These are phyloP conservation scores for Sciurus vulgaris DNA, from an alignment of 2,797 vertebrate species.

Conservation along the genomic window DNA sequence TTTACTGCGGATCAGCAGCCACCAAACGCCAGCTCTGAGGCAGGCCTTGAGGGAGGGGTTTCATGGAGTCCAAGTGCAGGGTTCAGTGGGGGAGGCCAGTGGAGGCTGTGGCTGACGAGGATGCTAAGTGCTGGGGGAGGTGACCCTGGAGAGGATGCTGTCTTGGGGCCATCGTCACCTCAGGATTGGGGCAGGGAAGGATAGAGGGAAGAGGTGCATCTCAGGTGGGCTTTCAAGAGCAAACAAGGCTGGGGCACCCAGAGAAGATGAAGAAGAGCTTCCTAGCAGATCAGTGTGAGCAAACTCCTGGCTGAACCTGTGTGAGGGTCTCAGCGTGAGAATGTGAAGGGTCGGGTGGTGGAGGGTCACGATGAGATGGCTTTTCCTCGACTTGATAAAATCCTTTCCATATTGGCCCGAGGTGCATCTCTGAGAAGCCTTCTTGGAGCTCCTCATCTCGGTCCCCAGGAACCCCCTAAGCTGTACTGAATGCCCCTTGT, in stretches of 20 bases:
- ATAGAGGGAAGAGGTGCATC: not conserved
- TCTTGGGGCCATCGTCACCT: not conserved
- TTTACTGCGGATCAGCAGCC: constrained; percentile 37
- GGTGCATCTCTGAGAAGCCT: not conserved
- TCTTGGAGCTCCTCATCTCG: not conserved
- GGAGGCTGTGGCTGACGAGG: not conserved
- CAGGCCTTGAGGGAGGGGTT: constrained; percentile 39
- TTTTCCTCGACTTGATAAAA: not conserved
- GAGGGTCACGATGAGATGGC: not conserved
- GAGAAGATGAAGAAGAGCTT: not conserved
- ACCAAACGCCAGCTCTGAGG: not conserved
- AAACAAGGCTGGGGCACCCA: not conserved
- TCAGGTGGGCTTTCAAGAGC: not conserved
- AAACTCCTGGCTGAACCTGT: not conserved
- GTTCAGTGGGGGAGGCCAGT: constrained; percentile 58
- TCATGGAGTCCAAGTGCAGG: constrained; percentile 45
- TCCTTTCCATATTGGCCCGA: not conserved
- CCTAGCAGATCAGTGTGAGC: not conserved
- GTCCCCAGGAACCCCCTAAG: not conserved
- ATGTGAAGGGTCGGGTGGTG: too few relatives aligned
- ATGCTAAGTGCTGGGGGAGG: not conserved
- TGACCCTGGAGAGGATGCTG: not conserved
- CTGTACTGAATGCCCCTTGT: not conserved
- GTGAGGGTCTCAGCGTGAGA: not conserved
- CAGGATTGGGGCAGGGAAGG: not conserved